phyloP scores from a whole-genome alignment of 2,113 vertebrate species.

The Grus americana region DNA sequence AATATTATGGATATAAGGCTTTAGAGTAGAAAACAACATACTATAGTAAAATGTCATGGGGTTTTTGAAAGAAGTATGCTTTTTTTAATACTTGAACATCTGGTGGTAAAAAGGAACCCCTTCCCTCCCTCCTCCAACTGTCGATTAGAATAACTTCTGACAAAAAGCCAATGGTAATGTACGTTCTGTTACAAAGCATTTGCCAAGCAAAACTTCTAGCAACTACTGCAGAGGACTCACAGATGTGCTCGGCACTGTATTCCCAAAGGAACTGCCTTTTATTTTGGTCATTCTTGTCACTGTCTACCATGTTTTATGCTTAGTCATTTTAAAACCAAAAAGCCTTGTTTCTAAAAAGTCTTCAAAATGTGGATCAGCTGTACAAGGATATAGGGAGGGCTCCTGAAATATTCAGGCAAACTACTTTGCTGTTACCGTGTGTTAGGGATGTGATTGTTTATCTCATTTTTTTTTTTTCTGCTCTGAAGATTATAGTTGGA shows the following conservation, averaged over 20 bases:
- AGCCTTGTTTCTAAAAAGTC: background rate
- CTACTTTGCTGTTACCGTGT: background rate
- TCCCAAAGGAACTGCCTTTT: background rate
- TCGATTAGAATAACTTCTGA: background rate
- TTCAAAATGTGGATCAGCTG: background rate
- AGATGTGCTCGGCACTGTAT: background rate
- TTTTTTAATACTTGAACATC: background rate
- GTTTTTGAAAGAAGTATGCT: background rate
- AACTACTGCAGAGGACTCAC: background rate
- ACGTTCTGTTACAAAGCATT: background rate
- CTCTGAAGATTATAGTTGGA: background rate
- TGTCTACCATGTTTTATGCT: background rate
- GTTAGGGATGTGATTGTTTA: background rate
- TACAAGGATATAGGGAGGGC: background rate
- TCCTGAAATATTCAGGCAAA: background rate
- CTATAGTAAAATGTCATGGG: background rate
- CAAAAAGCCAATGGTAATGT: background rate
- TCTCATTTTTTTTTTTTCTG: background rate
- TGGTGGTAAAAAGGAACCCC: background rate
- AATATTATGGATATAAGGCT: background rate
- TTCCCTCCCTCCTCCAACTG: background rate
- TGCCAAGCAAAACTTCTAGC: background rate
- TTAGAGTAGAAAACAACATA: background rate
- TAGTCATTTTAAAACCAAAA: background rate
- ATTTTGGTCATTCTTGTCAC: background rate